Evolutionary conservation across 2,888 invertebrate species (phyloP).

Genomic region (Meiosimyza decipiens): DNA sequence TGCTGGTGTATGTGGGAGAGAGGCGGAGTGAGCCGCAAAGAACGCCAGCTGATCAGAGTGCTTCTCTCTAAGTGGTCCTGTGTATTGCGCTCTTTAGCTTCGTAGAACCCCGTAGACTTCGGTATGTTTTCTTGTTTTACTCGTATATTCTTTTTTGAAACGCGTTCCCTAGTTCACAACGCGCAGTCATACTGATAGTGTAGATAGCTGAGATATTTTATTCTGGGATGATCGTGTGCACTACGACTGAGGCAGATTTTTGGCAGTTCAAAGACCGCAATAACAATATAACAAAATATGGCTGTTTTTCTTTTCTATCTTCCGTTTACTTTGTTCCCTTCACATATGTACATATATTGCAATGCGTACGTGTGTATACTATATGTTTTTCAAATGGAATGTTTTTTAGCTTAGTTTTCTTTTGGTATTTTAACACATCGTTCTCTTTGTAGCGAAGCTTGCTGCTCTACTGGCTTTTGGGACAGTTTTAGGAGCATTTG

Average conservation of each 20-base stretch:
- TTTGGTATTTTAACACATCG: background rate
- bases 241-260: slow-evolving; percentile 43
- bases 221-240: slow-evolving; percentile 25
- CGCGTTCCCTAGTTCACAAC: slow-evolving; percentile 23
- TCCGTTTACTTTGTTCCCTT: slow-evolving; percentile 22
- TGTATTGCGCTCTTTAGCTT: slow-evolving; percentile 22
- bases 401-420: slow-evolving; percentile 20
- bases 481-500: slow-evolving; percentile 24
- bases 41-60: slow-evolving; percentile 19
- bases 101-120: slow-evolving; percentile 32
- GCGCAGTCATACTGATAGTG: slow-evolving; percentile 5
- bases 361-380: background rate
- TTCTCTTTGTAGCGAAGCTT: background rate
- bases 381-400: slow-evolving; percentile 28
- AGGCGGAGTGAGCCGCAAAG: background rate
- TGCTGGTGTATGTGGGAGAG: slow-evolving; percentile 5
- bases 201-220: slow-evolving; percentile 32
- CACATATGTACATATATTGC: background rate
- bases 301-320: slow-evolving; percentile 34
- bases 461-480: slow-evolving; percentile 27
- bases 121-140: background rate
- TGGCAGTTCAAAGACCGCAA: slow-evolving; percentile 56
- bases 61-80: slow-evolving; percentile 24
- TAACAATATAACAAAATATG: slow-evolving; percentile 29
- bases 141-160: background rate